Conservation (phyloP, 2,797 vertebrate species). For the Rhinella marina region DNA sequence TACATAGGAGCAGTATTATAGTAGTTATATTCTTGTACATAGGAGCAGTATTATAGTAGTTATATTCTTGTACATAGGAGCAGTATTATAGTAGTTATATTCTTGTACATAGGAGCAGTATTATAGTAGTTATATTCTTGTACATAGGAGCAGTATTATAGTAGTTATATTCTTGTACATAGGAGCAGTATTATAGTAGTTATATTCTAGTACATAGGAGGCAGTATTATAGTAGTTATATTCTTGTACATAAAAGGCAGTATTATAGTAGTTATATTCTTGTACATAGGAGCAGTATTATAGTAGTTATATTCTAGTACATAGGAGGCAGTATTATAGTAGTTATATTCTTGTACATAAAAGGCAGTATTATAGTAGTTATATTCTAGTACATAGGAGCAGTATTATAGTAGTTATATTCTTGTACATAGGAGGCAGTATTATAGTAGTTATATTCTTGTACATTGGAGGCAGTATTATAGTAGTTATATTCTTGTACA, state of each 20-base stretch:
- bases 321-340: background rate
- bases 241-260: background rate
- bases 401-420: background rate
- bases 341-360: background rate
- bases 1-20: background rate
- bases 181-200: background rate
- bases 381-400: background rate
- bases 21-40: background rate
- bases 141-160: background rate
- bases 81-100: background rate
- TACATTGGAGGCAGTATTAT: background rate
- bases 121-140: background rate
- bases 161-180: slow-evolving; percentile 4
- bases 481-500: background rate
- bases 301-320: background rate
- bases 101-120: background rate
- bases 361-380: background rate
- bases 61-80: background rate
- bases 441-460: background rate
- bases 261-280: slow-evolving; percentile 7
- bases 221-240: background rate
- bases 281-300: background rate
- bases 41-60: background rate
- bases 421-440: background rate
- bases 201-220: background rate